Evolutionary conservation across 2,797 vertebrate species (phyloP), one percentile per base, ranked within the genome.

Genomic region (Botia almorhae): DNA sequence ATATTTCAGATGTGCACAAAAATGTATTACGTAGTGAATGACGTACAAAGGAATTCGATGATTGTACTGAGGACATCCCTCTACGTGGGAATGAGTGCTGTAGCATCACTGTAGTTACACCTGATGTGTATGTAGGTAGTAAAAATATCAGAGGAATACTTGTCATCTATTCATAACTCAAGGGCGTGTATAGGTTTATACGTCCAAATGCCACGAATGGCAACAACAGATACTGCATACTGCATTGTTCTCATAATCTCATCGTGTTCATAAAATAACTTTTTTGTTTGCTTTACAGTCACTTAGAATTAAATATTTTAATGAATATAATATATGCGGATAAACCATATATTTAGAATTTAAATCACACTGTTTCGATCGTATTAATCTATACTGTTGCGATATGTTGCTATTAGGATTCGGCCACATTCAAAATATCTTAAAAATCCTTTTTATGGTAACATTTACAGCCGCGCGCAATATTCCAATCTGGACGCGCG

Each of bases 51-150:
- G 29, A 29, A 61, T 29, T 2, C 26, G 6, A 1, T 21, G 2
- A 1, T 23, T 64, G 50, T 16, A 69, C 68, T 65, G 69, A 73
- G 72, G 29, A 78, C 16, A 69, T 76, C 78, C 91, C 93, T 74
- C 92, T 85, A 0, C 81, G 92, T 93, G 93, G 93, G 11, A 19
- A 0, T 65, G 36, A 17, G 12, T 83, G 87, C 33, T 81, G 90
- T 63, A 87, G 84, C 92, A 90, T 51, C 50, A 68, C 63, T 60
- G 6, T 29, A 58, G 19, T 60, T 60, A 60, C 21, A 23, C 1
- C 21, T 56, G 53, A 56, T 60, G 21, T 13, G 19, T 60, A n/a
- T 26, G 17, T 48, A 14, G 6, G 12, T n/a, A 43, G 43, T 23
- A 21, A 71, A 74, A 80, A 72, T 58, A 69, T 72, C 60, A 74